phyloP scores from a whole-genome alignment of 1,140 invertebrate species.

The Pogonomyrmex californicus region DNA sequence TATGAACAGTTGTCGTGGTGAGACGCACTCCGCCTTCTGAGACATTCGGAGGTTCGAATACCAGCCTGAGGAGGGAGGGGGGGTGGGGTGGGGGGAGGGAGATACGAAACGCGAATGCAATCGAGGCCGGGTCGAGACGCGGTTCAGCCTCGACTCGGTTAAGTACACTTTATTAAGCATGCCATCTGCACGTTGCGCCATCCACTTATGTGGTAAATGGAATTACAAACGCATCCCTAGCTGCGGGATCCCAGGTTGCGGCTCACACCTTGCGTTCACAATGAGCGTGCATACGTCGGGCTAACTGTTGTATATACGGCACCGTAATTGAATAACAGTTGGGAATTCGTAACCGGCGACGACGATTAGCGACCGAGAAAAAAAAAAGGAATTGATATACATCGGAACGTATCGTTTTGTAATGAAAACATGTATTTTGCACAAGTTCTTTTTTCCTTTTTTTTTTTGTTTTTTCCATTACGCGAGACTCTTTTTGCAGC shows the following conservation, averaged over 20 bases:
- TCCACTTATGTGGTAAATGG: constrained; percentile 83
- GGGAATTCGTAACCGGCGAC: constrained; percentile 19
- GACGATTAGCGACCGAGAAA: background rate
- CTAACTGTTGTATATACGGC: constrained; percentile 28
- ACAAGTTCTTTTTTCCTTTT: constrained; percentile 4
- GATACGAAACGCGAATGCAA: constrained; percentile 68
- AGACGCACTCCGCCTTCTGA: constrained; percentile 41
- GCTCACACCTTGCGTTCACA: constrained; percentile 78
- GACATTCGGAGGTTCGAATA: constrained; percentile 35
- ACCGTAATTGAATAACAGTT: constrained; percentile 48
- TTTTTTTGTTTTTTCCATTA: constrained; percentile 38
- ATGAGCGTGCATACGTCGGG: constrained; percentile 55
- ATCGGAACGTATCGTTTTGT: background rate
- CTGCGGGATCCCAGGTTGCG: constrained; percentile 75
- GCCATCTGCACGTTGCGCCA: constrained; percentile 75
- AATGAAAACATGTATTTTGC: constrained; percentile 24
- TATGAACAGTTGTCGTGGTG: constrained; percentile 58
- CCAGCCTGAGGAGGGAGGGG: background rate
- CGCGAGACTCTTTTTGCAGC: constrained; percentile 8
- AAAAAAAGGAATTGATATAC: background rate
- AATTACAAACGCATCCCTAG: constrained; percentile 83
- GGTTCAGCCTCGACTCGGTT: constrained; percentile 65
- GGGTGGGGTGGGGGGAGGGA: background rate
- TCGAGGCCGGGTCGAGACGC: constrained; percentile 66
- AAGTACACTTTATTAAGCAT: constrained; percentile 83